Conservation (phyloP, 2,113 vertebrate genomes). For the Phrynocephalus versicolor region DNA sequence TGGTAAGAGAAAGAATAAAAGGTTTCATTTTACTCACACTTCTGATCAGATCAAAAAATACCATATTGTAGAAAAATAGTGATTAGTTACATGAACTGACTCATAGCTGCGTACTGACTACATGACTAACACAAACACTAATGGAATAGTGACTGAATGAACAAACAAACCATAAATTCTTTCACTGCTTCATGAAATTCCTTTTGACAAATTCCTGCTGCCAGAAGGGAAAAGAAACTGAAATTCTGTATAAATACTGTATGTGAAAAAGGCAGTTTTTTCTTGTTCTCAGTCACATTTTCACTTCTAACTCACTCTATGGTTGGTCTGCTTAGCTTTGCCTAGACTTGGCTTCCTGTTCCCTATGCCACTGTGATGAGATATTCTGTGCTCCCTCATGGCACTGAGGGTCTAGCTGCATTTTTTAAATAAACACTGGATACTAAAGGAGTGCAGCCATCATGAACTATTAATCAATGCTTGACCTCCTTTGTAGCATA, state of each 20-base stretch:
- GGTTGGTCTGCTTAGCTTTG: conserved; percentile 29
- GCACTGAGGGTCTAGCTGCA: conserved; percentile 12
- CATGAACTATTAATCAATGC: background rate
- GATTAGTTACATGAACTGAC: too few relatives aligned
- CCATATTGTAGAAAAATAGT: too few relatives aligned
- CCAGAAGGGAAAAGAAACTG: conserved; percentile 5
- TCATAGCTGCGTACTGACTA: too few relatives aligned
- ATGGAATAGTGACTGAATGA: too few relatives aligned
- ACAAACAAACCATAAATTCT: background rate
- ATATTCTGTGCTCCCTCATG: conserved; percentile 46
- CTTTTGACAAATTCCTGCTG: conserved; percentile 46
- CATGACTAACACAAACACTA: too few relatives aligned
- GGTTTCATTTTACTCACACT: too few relatives aligned
- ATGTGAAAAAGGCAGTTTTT: conserved; percentile 30
- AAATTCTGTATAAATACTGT: conserved; percentile 39
- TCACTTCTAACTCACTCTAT: conserved; percentile 43
- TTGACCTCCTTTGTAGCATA: conserved; percentile 31
- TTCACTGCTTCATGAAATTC: conserved; percentile 4
- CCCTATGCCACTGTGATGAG: conserved; percentile 48
- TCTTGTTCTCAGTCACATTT: conserved; percentile 11
- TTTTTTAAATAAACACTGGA: fast-evolving
- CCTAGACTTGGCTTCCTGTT: conserved; percentile 47
- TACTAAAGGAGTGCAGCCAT: conserved; percentile 20
- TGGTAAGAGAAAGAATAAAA: too few relatives aligned
- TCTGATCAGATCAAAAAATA: too few relatives aligned